Evolutionary conservation across 1,140 invertebrate species (phyloP).

Genomic region (Pogonomyrmex barbatus): DNA sequence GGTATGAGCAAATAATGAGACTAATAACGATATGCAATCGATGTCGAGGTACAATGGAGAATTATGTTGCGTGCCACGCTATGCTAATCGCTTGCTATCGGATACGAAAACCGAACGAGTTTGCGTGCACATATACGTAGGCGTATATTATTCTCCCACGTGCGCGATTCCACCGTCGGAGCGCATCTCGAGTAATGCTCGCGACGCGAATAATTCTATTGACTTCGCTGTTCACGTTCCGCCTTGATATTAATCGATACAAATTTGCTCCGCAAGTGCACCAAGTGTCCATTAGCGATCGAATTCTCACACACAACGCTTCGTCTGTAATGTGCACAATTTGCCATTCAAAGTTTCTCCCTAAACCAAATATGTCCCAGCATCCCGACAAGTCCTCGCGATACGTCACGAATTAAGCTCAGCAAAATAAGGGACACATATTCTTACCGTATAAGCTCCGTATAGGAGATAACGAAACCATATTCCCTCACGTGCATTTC

Average conservation of each 20-base stretch:
- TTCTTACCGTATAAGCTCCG: background rate
- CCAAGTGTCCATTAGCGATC: conserved; percentile 77
- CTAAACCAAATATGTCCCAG: background rate
- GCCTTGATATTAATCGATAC: conserved; percentile 79
- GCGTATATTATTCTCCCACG: conserved; percentile 45
- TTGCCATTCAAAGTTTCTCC: conserved; percentile 13
- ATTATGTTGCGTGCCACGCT: conserved; percentile 28
- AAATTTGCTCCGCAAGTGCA: conserved; percentile 69
- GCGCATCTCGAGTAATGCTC: conserved; percentile 74
- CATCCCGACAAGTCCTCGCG: background rate
- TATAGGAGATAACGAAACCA: background rate
- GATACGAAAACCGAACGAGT: conserved; percentile 28
- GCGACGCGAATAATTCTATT: conserved; percentile 80
- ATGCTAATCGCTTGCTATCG: conserved; percentile 55
- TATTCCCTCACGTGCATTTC: background rate
- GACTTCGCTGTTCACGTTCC: conserved; percentile 64
- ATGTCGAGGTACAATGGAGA: conserved; percentile 24
- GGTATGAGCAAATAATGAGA: conserved; percentile 13
- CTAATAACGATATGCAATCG: conserved; percentile 9
- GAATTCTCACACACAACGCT: conserved; percentile 17
- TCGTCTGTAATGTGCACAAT: background rate
- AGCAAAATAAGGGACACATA: background rate
- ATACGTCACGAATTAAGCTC: background rate
- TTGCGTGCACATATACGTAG: conserved; percentile 57
- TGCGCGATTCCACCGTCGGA: conserved; percentile 70